These are phyloP conservation scores for Clivina fossor DNA, from an alignment of 2,888 invertebrate genomes.

Conservation along the genomic window DNA sequence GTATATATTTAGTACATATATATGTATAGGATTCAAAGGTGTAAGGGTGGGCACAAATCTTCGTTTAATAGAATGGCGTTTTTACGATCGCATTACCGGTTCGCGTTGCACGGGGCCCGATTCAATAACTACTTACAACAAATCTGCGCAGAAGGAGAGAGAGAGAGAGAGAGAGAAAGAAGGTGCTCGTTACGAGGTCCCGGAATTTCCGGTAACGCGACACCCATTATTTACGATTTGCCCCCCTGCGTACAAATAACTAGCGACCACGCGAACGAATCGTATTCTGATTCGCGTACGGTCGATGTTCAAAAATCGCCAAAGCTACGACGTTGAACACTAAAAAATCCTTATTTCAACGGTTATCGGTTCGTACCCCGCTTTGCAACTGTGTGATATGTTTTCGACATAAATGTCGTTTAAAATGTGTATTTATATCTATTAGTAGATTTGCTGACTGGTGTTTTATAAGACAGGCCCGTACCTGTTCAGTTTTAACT, in stretches of 20 bases:
- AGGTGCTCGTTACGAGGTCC: not conserved
- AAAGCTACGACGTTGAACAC: too few relatives aligned
- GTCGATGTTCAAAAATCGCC: slow-evolving; percentile 13
- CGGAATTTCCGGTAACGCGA: not conserved
- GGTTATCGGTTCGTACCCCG: not conserved
- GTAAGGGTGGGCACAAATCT: too few relatives aligned
- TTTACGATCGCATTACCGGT: not conserved
- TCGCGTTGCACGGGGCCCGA: not conserved
- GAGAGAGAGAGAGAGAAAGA: too few relatives aligned
- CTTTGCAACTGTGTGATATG: too few relatives aligned
- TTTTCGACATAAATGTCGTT: too few relatives aligned
- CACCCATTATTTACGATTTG: not conserved
- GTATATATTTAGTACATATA: too few relatives aligned
- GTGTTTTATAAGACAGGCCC: too few relatives aligned
- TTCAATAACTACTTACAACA: not conserved
- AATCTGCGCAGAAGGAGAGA: too few relatives aligned
- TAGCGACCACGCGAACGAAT: not conserved
- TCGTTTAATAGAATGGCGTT: slow-evolving; percentile 9
- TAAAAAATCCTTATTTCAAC: slow-evolving; percentile 12
- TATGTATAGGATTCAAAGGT: too few relatives aligned
- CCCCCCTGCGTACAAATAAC: not conserved
- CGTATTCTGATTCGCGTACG: not conserved
- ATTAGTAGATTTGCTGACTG: too few relatives aligned
- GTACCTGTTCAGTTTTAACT: too few relatives aligned
- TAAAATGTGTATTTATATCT: too few relatives aligned